These are phyloP conservation scores for Python bivittatus DNA, from an alignment of 2,113 vertebrate genomes.

Conservation along the genomic window DNA sequence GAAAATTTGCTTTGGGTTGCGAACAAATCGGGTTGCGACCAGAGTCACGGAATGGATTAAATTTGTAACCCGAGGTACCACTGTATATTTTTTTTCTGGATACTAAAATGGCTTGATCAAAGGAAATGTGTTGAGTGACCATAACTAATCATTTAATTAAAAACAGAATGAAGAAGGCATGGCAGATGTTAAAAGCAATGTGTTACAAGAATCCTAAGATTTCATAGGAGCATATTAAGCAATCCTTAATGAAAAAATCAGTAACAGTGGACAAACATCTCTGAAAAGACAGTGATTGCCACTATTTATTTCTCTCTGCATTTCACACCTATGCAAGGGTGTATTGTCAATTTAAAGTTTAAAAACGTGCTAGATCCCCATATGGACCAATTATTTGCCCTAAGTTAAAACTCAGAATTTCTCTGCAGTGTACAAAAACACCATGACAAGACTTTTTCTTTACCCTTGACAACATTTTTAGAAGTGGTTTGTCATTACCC, in stretches of 20 bases:
- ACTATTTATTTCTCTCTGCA: background rate
- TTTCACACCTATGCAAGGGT: background rate
- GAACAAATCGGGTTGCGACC: too few relatives aligned
- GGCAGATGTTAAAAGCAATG: background rate
- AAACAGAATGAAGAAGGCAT: conserved; percentile 22
- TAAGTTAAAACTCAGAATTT: background rate
- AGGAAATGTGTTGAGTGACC: conserved; percentile 40
- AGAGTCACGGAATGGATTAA: too few relatives aligned
- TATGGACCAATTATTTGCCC: background rate
- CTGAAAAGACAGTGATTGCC: background rate
- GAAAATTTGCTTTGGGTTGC: too few relatives aligned
- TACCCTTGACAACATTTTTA: background rate
- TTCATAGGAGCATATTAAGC: background rate
- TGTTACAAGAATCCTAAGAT: background rate
- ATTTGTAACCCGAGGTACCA: too few relatives aligned
- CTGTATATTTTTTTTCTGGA: background rate
- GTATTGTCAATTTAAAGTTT: background rate
- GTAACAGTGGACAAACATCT: background rate
- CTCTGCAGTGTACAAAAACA: background rate
- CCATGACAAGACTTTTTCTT: too few relatives aligned
- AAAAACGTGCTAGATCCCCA: background rate
- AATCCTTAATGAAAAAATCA: background rate
- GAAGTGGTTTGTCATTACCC: background rate
- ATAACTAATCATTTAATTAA: conserved; percentile 31
- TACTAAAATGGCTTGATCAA: conserved; percentile 30